Percentiles rank a stretch among this genome's conserved stretches.
These are phyloP conservation scores for Gobius niger DNA, from an alignment of 2,113 vertebrate genomes.

Conservation along the genomic window DNA sequence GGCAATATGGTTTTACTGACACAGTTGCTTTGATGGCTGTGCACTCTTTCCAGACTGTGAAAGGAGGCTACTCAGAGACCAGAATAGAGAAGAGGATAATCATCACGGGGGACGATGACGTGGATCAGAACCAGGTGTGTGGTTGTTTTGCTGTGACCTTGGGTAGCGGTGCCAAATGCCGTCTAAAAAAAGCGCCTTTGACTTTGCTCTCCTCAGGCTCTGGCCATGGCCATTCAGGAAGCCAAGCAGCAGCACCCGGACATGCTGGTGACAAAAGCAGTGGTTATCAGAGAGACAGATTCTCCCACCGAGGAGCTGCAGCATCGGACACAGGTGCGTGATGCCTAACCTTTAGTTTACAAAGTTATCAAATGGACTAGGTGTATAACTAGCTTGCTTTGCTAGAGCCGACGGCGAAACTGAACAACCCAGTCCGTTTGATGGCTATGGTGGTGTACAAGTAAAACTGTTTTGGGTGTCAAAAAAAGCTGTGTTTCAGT, in stretches of 20 bases:
- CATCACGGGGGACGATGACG: constrained; percentile 96
- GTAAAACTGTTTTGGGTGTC: too few relatives aligned
- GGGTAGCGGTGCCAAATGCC: too few relatives aligned
- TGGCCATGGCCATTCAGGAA: constrained; percentile 97
- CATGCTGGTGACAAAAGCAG: constrained; percentile 99
- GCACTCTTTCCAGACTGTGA: constrained; percentile 86
- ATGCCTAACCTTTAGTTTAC: too few relatives aligned
- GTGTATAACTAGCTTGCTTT: too few relatives aligned
- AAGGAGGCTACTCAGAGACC: constrained; percentile 97
- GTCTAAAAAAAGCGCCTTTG: neutral
- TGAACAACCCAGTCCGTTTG: too few relatives aligned
- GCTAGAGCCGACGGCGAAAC: too few relatives aligned
- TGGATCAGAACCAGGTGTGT: constrained; percentile 94
- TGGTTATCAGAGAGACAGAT: constrained; percentile 98
- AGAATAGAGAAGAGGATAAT: constrained; percentile 98
- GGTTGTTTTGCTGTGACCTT: neutral
- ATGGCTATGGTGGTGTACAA: too few relatives aligned
- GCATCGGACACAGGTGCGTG: constrained; percentile 84
- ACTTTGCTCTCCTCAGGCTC: constrained; percentile 76
- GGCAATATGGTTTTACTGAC: neutral
- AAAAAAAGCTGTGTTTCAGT: too few relatives aligned
- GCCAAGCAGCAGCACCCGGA: constrained; percentile 97
- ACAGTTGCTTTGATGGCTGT: neutral
- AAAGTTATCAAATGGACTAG: too few relatives aligned
- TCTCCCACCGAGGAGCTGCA: constrained; percentile 88